Evolutionary conservation across 2,888 invertebrate genomes (phyloP), one percentile per base, ranked within the genome.

Genomic region (Epirrhoe alternata): DNA sequence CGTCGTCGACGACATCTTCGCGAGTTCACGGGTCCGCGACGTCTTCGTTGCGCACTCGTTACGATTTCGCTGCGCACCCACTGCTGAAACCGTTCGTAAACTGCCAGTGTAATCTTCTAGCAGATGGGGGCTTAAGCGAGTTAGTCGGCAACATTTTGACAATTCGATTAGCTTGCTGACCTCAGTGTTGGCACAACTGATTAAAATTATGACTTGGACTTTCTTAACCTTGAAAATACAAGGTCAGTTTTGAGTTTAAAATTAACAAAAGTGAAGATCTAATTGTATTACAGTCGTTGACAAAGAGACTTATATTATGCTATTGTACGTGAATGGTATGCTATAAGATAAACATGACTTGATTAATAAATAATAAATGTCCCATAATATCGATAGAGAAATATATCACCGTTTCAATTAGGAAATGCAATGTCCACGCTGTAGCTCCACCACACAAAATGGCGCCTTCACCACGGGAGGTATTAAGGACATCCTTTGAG

Each of bases 91-190:
- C 3, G 24, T 24, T 24, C 24, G 3, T 24, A 24, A 24, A 24
- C 24, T 24, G 24, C 24, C 3, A 24, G 24, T 24, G 24, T 24
- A 3, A 24, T 24, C 31, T 16, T 30, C n/a, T 30, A 51, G 24
- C 5, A 59, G 30, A 31, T 16, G 8, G 10, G 10, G 45, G n/a
- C 50, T 62, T 56, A 16, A 30, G 45, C 6, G 51, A 60, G 59
- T 59, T 54, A 50, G 54, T 51, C 33, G 51, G 59, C 59, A 52
- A 60, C 67, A 67, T 67, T 38, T 67, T 60, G 56, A 49, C 50
- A 67, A 67, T 67, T 60, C 17, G 63, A 67, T 67, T 63, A 67
- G 51, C 47, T 1, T 7, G 51, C 51, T 62, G 66, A 59, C 66
- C 62, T 59, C 62, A 33, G n/a, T 56, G 66, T 62, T 62, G 58